Percentiles rank a stretch among this genome's conserved stretches.
phyloP scores from a whole-genome alignment of 1,140 invertebrate genomes.

The Apis cerana region DNA sequence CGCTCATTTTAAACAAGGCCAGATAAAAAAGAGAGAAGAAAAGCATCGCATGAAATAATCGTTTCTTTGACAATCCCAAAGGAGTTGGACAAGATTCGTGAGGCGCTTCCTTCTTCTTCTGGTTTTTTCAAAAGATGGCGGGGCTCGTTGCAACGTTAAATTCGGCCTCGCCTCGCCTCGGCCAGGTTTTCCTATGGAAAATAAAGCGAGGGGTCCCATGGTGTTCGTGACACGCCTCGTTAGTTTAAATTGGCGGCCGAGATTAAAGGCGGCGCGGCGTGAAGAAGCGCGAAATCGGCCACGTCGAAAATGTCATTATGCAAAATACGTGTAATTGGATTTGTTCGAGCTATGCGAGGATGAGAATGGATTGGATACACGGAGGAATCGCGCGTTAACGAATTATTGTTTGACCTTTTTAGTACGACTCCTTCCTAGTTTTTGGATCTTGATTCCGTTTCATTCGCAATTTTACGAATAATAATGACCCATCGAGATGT shows the following conservation, averaged over 20 bases:
- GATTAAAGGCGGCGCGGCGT: constrained; percentile 26
- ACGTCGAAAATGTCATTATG: constrained; percentile 27
- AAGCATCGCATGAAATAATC: neutral
- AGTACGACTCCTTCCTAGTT: too few species aligned
- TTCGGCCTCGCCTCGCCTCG: neutral
- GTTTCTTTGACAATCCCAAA: neutral
- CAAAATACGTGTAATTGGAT: constrained; percentile 15
- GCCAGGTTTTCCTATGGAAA: neutral
- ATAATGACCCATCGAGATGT: too few species aligned
- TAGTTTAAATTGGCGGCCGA: constrained; percentile 19
- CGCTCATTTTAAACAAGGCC: too few species aligned
- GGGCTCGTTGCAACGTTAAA: neutral
- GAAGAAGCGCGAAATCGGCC: constrained; percentile 25
- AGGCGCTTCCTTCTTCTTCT: too few species aligned
- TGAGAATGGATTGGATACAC: neutral
- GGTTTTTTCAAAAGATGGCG: neutral
- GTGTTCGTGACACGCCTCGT: constrained; percentile 31
- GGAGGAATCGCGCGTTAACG: constrained; percentile 15
- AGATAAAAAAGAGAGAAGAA: neutral
- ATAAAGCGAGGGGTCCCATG: constrained; percentile 19
- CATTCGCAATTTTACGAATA: neutral
- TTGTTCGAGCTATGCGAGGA: neutral
- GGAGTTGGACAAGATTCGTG: neutral
- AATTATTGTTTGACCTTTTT: constrained; percentile 23
- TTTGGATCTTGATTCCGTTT: neutral